Conservation (phyloP, 2,113 vertebrate genomes). For the Ptychochromis oligacanthus region DNA sequence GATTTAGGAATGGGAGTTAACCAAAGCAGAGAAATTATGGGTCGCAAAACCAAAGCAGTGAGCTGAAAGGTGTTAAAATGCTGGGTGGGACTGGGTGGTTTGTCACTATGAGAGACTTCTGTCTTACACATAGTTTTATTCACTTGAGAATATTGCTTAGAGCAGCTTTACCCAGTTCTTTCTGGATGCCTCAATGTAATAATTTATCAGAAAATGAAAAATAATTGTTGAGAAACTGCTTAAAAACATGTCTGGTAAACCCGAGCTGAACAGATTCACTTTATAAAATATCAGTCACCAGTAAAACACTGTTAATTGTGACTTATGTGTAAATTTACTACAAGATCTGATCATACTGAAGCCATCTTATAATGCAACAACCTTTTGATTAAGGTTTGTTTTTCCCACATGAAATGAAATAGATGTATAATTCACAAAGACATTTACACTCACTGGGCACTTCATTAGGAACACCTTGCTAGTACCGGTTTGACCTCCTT, state of each 20-base stretch:
- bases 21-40: not conserved
- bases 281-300: too few species aligned
- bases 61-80: not conserved
- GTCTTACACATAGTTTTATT: not conserved
- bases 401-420: not conserved
- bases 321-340: too few species aligned
- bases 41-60: not conserved
- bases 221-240: not conserved
- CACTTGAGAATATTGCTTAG: not conserved
- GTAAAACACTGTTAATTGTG: too few species aligned
- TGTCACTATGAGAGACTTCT: not conserved
- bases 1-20: not conserved
- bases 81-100: not conserved
- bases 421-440: not conserved
- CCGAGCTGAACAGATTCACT: too few species aligned
- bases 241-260: too few species aligned
- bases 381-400: not conserved
- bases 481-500: not conserved
- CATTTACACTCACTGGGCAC: not conserved
- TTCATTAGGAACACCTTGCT: not conserved
- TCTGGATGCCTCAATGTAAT: rapidly evolving
- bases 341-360: too few species aligned
- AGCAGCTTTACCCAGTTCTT: not conserved
- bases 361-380: not conserved
- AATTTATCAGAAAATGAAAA: not conserved